Base-by-base conservation (phyloP, 2,888 invertebrate genomes). In the Priocnemis perturbator region DNA sequence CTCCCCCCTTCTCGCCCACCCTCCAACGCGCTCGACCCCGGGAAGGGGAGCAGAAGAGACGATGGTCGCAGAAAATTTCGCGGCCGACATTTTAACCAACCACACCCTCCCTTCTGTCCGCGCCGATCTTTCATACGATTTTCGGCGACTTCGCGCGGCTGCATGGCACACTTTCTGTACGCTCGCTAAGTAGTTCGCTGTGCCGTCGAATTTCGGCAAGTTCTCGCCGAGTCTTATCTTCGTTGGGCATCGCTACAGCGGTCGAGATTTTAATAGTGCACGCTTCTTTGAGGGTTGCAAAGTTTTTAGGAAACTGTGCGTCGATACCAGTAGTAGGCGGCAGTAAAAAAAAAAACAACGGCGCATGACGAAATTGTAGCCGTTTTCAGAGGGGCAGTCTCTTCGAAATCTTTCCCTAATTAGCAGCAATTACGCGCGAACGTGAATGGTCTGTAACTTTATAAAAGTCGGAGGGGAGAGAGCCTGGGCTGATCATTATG, bases 31-130 rank as follows among this genome's bases (percentile, higher is more conserved):
- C 37, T 26, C 37, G 37, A 37, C 4, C 37, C 7, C 37, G 2
- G 23, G 45, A 45, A 37, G 56, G 66, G 61, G 21, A 55, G 37
- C 17, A 15, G 30, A 26, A 26, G 58, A 73, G 68, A 69, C 44
- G 60, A 60, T 68, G 70, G 50, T 55, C 61, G 69, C 64, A 56
- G 70, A 71, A 71, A 73, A 73, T 74, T 71, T 57, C 73, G 65
- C 80, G 81, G 72, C 80, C 80, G 80, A 83, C 80, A 83, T 83
- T 83, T 83, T 82, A 77, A 80, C 73, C 74, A 74, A 78, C 78
- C 81, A 64, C 81, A 75, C 76, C 79, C 74, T 81, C 73, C 71
- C 72, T 73, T 59, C 69, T 69, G 74, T 77, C 65, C 68, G 69
- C 72, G 60, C 50, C 60, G 21, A 14, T 47, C 48, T 47, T 56